Base-by-base conservation (phyloP, 2,113 vertebrate species). In the Corvus cornix region DNA sequence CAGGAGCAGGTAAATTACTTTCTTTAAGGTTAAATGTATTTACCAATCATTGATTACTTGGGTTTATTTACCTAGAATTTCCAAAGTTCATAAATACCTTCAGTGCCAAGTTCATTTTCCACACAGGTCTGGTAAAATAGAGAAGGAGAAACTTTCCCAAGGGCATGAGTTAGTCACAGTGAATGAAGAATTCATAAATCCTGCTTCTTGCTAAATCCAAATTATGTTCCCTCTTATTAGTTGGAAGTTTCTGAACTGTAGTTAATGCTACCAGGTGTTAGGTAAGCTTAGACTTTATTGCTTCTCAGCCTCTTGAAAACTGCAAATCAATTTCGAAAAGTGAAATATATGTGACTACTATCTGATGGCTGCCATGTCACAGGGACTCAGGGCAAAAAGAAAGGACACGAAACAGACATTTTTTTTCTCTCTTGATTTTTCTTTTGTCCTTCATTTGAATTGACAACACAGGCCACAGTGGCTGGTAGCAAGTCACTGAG, bases 121-220 rank as follows among this genome's bases (percentile, higher is more conserved):
- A 6, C n/a, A 13, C 6, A 13, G 39, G 46, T 35, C 67, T 80
- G 30, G n/a, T 67, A 78, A 91, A 92, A 48, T 1, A 88, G 62
- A 69, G 73, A 72, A 52, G 59, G 56, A 72, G 39, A 79, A 28
- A 66, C 23, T 74, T 88, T 83, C 43, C 87, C 75, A 80, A 87
- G 87, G 79, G 79, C 43, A 55, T 23, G 48, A 94, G 41, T 80
- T 93, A 94, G 70, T 86, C 91, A 88, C 39, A 79, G 72, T 10
- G 75, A 84, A 64, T 55, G 27, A 67, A 93, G 51, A 93, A 82
- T 51, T 87, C 66, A 79, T 72, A 64, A 86, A 77, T 82, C 69
- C 58, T 78, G 15, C 73, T 77, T 66, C 74, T 82, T 72, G 52
- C 60, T 89, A 76, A 75, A 43, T 60, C 51, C 55, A 88, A 62